Evolutionary conservation across 2,797 vertebrate genomes (phyloP).

Genomic region (Halcyon leucocephala): DNA sequence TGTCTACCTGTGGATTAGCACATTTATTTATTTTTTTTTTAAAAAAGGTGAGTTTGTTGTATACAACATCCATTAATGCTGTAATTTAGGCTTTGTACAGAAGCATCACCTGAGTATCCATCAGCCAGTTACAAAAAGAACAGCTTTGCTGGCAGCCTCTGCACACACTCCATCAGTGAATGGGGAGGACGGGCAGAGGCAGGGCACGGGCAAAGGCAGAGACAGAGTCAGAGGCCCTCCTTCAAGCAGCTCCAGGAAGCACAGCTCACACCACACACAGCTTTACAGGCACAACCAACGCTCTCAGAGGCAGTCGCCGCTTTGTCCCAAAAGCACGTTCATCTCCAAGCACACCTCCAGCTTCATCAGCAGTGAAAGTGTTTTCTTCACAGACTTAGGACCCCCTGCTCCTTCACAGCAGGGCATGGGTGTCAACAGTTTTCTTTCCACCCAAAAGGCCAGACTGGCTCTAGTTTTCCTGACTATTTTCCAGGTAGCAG

Average conservation of each 20-base stretch:
- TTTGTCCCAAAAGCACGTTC: not conserved
- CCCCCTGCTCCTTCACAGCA: not conserved
- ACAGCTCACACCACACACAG: not conserved
- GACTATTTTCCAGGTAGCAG: not conserved
- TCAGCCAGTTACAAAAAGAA: not conserved
- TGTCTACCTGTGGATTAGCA: not conserved
- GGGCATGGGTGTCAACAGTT: fast-evolving
- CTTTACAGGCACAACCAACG: not conserved
- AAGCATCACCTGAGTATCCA: not conserved
- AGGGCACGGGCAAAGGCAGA: too few species aligned
- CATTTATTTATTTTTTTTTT: not conserved
- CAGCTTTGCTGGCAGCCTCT: not conserved
- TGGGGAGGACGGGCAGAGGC: fast-evolving
- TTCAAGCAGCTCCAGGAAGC: not conserved
- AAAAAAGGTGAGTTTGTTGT: not conserved
- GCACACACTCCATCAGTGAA: not conserved
- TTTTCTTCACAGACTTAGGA: not conserved
- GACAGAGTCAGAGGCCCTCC: too few species aligned
- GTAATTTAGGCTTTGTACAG: not conserved
- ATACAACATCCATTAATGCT: not conserved
- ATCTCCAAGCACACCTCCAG: not conserved
- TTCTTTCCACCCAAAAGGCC: not conserved
- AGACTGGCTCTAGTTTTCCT: not conserved
- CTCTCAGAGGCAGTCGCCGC: not conserved
- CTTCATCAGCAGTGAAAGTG: not conserved